Conservation (phyloP, 1,140 invertebrate species). For the Drosophila burlai region DNA sequence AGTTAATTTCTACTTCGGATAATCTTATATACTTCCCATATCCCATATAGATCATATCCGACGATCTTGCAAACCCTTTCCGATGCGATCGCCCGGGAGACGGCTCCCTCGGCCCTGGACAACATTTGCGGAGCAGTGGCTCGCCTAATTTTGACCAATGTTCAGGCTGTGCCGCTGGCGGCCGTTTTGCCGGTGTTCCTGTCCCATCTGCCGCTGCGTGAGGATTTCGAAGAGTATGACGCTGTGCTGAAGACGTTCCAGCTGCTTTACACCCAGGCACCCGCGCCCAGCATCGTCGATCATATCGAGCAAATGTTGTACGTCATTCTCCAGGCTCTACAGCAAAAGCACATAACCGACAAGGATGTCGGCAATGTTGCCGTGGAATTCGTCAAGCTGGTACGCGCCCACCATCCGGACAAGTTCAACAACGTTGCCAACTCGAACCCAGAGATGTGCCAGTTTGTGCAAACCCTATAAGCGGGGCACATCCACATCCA, state of each 20-base stretch:
- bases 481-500: background rate
- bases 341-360: conserved; percentile 85
- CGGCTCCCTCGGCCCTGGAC: conserved; percentile 88
- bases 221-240: conserved; percentile 91
- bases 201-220: conserved; percentile 89
- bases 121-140: conserved; percentile 93
- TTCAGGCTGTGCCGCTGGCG: conserved; percentile 88
- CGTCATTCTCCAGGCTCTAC: conserved; percentile 86
- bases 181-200: conserved; percentile 90
- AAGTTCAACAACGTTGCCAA: conserved; percentile 85
- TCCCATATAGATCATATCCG: conserved; percentile 60
- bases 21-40: background rate
- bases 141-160: conserved; percentile 89
- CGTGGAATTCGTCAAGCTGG: conserved; percentile 86
- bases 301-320: conserved; percentile 87
- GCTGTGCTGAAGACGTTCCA: conserved; percentile 89
- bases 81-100: conserved; percentile 88
- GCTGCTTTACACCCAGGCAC: conserved; percentile 88
- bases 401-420: conserved; percentile 87
- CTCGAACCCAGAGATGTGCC: conserved; percentile 59
- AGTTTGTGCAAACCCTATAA: conserved; percentile 72
- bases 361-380: conserved; percentile 72
- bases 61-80: conserved; percentile 89
- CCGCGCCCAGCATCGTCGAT: conserved; percentile 86
- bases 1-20: background rate